A percentile compares a stretch with the other conserved stretches of the same genome.
These are phyloP conservation scores for Cervus canadensis DNA, from an alignment of 2,113 vertebrate species.

Conservation along the genomic window DNA sequence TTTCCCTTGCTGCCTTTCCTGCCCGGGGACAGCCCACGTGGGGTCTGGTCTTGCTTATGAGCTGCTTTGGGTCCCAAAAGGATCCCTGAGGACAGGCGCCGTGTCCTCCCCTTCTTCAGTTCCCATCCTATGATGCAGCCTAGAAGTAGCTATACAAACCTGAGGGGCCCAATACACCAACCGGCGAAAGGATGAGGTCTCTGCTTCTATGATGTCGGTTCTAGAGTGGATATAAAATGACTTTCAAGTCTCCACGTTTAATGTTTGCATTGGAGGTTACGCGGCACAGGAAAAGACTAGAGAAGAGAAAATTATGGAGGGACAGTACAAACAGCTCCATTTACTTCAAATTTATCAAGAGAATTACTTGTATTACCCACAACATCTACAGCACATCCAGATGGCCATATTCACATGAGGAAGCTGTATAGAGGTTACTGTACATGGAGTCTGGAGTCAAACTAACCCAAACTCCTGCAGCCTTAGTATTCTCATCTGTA, in stretches of 20 bases:
- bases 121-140: neutral
- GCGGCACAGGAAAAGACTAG: neutral
- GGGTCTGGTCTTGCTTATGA: neutral
- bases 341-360: neutral
- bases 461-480: neutral
- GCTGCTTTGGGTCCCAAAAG: neutral
- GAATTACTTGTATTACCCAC: neutral
- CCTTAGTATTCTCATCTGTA: neutral
- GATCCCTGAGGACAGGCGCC: neutral
- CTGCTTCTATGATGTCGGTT: neutral
- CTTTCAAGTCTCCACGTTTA: neutral
- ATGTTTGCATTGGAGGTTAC: neutral
- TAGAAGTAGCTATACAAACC: neutral
- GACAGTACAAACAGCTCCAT: neutral
- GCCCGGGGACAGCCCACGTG: accelerated
- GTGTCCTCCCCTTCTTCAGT: neutral
- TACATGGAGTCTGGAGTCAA: neutral
- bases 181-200: neutral
- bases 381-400: neutral
- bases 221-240: neutral
- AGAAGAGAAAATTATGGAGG: neutral
- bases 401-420: neutral
- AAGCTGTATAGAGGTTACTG: neutral
- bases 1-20: neutral
- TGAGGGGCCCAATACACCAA: neutral